Base-by-base conservation (phyloP, 2,113 vertebrate species). In the Cyphomyrus discorhynchus region DNA sequence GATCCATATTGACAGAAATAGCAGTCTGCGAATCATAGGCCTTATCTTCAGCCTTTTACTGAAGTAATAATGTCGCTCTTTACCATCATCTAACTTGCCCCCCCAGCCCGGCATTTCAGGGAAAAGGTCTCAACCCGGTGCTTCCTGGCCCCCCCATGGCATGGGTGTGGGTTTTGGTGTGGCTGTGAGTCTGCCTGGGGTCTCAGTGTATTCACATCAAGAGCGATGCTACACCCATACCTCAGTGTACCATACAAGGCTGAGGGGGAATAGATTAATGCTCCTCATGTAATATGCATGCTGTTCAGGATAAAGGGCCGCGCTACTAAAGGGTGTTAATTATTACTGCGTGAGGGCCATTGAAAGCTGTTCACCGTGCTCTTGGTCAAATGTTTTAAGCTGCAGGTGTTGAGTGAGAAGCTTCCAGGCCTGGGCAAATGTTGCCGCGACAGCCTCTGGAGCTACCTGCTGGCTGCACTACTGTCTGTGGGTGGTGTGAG, bases 211-310 rank as follows among this genome's bases (percentile, higher is more conserved):
- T 88, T 27, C 3, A 21, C 21, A 58, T 27, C 1, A 0, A 45
- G 13, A 49, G 11, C 5, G 31, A 27, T 50, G 45, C 62, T 15
- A 13, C 17, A 7, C 31, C 2, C 1, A 58, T 21, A 46, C 19
- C 13, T 24, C 39, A 19, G 5, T 17, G 0, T 39, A 1, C 13
- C 45, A 5, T 88, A 24, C 46, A 45, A 15, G 58, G 53, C 31
- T 58, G 7, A 31, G 53, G 27, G 50, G 10, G 53, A 86, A 31
- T 19, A 86, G 85, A 46, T 35, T 52, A 53, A 86, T 52, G 31
- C 53, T 42, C 31, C 49, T 87, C 85, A 87, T 87, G 49, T 56
- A 53, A 87, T 87, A 87, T 87, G 50, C 85, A 87, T 87, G 47
- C 31, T 87, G 85, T 87, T 87, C 27, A 56, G 50, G 4, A 87